Percentiles rank a stretch among this genome's conserved stretches.
Conservation (phyloP, 2,113 vertebrate species). For the Grantiella picta region DNA sequence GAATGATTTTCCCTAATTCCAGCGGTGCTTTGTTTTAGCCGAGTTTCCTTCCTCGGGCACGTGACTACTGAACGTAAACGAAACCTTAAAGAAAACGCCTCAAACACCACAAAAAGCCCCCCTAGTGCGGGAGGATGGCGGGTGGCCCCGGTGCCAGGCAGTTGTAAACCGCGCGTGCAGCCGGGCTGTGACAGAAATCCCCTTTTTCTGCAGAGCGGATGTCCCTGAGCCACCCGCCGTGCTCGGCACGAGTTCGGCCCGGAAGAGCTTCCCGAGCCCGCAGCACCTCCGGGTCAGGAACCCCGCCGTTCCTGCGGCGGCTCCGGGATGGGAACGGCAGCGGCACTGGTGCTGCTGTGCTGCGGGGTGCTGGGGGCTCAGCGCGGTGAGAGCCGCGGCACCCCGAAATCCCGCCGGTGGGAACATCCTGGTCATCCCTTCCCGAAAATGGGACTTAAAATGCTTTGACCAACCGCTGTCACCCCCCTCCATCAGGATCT, state of each 20-base stretch:
- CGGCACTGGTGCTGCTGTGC: background rate
- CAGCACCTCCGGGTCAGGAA: background rate
- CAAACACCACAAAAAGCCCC: fast-evolving
- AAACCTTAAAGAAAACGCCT: too few species aligned
- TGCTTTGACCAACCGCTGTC: fast-evolving
- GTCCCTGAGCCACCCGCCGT: background rate
- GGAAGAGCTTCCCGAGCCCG: background rate
- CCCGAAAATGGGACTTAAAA: fast-evolving
- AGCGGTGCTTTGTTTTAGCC: fast-evolving
- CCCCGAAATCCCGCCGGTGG: too few species aligned
- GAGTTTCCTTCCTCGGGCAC: too few species aligned
- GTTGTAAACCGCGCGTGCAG: fast-evolving
- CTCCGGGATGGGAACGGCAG: background rate
- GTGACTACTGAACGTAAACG: fast-evolving
- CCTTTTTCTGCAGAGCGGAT: fast-evolving
- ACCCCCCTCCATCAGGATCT: fast-evolving
- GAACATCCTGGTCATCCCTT: background rate
- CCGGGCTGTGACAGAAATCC: fast-evolving
- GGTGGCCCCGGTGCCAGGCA: fast-evolving
- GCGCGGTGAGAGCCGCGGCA: background rate
- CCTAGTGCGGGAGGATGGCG: fast-evolving
- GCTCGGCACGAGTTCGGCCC: background rate
- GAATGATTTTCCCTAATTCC: fast-evolving
- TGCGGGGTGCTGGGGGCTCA: background rate
- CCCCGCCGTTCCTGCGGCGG: background rate